Percentiles rank a stretch among this genome's conserved stretches.
phyloP scores from a whole-genome alignment of 2,888 invertebrate genomes.

The Pristionchus entomophagus region DNA sequence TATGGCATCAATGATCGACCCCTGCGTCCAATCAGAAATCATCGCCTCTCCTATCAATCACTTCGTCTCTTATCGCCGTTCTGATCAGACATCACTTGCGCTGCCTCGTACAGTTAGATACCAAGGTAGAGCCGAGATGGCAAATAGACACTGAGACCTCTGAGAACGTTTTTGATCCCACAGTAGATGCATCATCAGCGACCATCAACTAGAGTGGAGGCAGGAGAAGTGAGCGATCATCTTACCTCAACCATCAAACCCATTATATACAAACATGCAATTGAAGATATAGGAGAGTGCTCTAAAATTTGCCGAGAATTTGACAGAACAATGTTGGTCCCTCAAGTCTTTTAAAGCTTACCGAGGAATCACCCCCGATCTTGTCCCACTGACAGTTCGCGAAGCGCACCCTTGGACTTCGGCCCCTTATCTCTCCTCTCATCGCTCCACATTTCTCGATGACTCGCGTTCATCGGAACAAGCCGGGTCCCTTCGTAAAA shows the following conservation, averaged over 20 bases:
- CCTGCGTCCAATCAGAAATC: not conserved
- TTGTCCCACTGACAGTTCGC: no score
- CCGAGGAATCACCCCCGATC: no score
- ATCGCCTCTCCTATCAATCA: not conserved
- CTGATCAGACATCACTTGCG: slow-evolving; percentile 9
- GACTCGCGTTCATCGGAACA: not conserved
- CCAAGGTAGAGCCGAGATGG: not conserved
- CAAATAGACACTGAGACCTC: not conserved
- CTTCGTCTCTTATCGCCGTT: not conserved
- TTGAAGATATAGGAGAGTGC: no score
- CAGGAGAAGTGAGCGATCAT: no score
- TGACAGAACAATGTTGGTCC: no score
- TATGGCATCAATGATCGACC: not conserved
- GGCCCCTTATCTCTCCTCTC: not conserved
- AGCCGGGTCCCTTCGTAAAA: no score
- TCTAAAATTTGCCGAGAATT: no score
- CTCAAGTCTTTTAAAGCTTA: no score
- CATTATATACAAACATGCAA: no score
- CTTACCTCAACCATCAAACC: no score
- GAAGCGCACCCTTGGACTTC: not conserved
- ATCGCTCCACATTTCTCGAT: not conserved
- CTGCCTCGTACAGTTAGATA: not conserved
- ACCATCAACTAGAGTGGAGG: no score
- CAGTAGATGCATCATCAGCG: no score
- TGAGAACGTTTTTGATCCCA: not conserved